phyloP scores from a whole-genome alignment of 2,888 invertebrate genomes.

The Troides aeacus region DNA sequence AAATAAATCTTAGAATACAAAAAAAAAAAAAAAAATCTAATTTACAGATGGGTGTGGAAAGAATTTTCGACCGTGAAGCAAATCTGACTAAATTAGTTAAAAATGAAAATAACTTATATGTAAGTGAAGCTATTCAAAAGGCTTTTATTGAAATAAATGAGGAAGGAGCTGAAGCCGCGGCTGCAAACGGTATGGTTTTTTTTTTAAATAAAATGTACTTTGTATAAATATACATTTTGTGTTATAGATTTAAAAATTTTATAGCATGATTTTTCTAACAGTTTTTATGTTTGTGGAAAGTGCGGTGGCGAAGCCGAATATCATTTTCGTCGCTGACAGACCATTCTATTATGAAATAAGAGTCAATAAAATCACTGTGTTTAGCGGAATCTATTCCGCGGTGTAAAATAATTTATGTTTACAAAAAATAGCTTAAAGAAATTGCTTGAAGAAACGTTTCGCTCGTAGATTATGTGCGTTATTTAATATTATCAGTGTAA shows the following conservation, averaged over 20 bases:
- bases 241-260: background rate
- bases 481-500: background rate
- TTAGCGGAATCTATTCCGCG: conserved; percentile 35
- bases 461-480: background rate
- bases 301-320: background rate
- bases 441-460: background rate
- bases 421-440: background rate
- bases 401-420: background rate
- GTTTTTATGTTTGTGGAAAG: conserved; percentile 16
- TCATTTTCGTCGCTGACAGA: conserved; percentile 31
- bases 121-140: conserved; percentile 87
- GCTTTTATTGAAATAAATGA: conserved; percentile 92
- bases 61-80: conserved; percentile 65
- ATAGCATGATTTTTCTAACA: conserved; percentile 8
- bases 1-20: background rate
- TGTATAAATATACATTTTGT: background rate
- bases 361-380: conserved; percentile 29
- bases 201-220: background rate
- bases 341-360: conserved; percentile 39
- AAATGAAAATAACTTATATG: conserved; percentile 60
- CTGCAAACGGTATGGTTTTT: conserved; percentile 85
- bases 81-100: conserved; percentile 82
- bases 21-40: background rate
- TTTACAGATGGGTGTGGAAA: conserved; percentile 47
- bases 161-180: conserved; percentile 91